These are phyloP conservation scores for Coilia nasus DNA, from an alignment of 2,797 vertebrate genomes.

Conservation along the genomic window DNA sequence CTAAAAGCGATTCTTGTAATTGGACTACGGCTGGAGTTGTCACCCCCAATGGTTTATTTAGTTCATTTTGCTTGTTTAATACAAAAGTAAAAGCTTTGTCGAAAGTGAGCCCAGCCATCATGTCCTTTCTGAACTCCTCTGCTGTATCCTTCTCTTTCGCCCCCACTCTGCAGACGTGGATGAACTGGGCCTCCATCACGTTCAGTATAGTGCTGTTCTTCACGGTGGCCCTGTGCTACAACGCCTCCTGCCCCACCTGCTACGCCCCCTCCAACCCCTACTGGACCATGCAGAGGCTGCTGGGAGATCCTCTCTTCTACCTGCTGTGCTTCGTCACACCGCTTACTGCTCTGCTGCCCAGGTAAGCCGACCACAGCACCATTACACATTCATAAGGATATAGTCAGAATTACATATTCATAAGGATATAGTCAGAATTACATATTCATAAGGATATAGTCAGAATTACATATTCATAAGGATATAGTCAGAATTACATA, in stretches of 20 bases:
- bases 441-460: too few species aligned
- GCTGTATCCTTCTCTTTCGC: constrained; percentile 35
- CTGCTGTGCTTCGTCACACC: constrained; percentile 88
- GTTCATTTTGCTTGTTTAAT: too few species aligned
- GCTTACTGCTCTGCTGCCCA: constrained; percentile 86
- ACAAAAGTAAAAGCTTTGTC: too few species aligned
- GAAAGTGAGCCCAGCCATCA: too few species aligned
- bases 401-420: too few species aligned
- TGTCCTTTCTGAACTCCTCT: neutral
- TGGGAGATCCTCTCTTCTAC: constrained; percentile 91
- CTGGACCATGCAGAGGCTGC: constrained; percentile 91
- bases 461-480: neutral
- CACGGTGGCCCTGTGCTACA: constrained; percentile 89
- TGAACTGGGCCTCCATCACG: constrained; percentile 88
- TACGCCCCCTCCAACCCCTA: constrained; percentile 95
- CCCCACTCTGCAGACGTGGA: constrained; percentile 82
- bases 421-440: too few species aligned
- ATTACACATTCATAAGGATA: neutral
- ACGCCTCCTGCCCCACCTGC: constrained; percentile 88
- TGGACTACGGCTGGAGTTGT: too few species aligned
- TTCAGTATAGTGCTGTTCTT: constrained; percentile 91
- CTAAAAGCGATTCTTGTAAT: too few species aligned
- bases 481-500: too few species aligned
- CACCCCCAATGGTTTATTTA: too few species aligned
- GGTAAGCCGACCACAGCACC: constrained; percentile 67